Percentiles rank a stretch among this genome's conserved stretches.
Conservation (phyloP, 1,140 invertebrate genomes). For the Platyscapa corneri region DNA sequence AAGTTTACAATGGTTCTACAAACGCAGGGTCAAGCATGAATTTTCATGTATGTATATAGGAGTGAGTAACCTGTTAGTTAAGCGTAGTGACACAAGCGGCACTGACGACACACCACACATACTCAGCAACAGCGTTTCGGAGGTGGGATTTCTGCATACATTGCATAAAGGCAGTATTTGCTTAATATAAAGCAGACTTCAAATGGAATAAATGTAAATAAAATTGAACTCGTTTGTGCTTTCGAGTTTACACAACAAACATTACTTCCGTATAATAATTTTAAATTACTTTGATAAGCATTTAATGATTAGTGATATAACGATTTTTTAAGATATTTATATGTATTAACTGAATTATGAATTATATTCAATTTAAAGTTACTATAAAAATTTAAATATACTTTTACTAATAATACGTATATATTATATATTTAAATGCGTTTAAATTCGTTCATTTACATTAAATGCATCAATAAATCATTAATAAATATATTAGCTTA, state of each 20-base stretch:
- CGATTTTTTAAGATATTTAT: background rate
- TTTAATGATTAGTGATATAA: background rate
- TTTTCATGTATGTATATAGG: background rate
- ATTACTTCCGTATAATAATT: background rate
- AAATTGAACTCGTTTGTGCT: background rate
- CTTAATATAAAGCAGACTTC: background rate
- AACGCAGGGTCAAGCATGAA: background rate
- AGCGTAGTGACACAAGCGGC: background rate
- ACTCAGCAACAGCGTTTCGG: too few species aligned
- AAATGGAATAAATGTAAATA: background rate
- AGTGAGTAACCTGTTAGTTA: background rate
- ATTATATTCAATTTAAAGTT: too few species aligned
- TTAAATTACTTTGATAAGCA: background rate
- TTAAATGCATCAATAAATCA: too few species aligned
- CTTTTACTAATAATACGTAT: too few species aligned
- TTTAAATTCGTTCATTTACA: too few species aligned
- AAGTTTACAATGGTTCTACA: conserved; percentile 2
- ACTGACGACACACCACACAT: background rate
- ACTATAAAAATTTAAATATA: too few species aligned
- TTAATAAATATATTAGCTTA: too few species aligned
- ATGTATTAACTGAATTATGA: too few species aligned
- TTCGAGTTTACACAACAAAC: background rate
- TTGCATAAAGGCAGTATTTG: background rate
- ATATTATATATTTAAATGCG: too few species aligned
- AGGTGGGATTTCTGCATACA: background rate